Evolutionary conservation across 2,113 vertebrate species (phyloP), one percentile per base, ranked within the genome.

Genomic region (Lutjanus erythropterus): DNA sequence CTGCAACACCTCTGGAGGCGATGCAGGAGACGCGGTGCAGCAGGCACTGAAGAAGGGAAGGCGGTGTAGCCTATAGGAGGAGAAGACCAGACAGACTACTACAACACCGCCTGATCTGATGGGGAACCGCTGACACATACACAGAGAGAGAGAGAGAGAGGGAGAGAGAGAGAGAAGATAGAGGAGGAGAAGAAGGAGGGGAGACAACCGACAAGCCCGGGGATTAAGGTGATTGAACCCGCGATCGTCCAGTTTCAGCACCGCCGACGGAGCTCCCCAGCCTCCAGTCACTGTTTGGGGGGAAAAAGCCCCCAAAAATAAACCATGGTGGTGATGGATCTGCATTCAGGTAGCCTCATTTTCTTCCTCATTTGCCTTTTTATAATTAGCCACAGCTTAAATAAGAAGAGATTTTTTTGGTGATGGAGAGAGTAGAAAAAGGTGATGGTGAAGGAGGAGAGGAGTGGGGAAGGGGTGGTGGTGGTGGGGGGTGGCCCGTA

Each of bases 1-100:
- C 55, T 69, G 84, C 80, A 82, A 46, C 81, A 83, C 79, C 71
- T 86, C 86, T 86, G 80, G 86, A 81, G 69, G 72, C 65, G 85
- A 86, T 75, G 81, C 77, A 58, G 74, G 73, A 83, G 82, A 80
- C 59, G 62, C 78, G 81, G 75, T 71, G 86, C 80, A 71, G 76
- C 80, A 80, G 68, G 33, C 69, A 15, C 41, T 76, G 2, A 49
- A 78, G 33, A 8, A 37, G 41, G 46, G 47, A 10, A 66, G 41
- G 31, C 23, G 52, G 69, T 18, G 59, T 33, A 78, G 72, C 69
- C 61, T 60, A 35, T 58, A 71, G 65, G 73, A 78, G 73, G 56
- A 80, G 71, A 49, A 33, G 50, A 81, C 58, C 42, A 87, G 78
- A 77, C 76, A 58, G 65, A 73, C 71, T 66, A 78, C 74, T 69